A percentile compares a stretch with the other conserved stretches of the same genome.
Conservation (phyloP, 2,113 vertebrate species). For the Rostratula benghalensis region DNA sequence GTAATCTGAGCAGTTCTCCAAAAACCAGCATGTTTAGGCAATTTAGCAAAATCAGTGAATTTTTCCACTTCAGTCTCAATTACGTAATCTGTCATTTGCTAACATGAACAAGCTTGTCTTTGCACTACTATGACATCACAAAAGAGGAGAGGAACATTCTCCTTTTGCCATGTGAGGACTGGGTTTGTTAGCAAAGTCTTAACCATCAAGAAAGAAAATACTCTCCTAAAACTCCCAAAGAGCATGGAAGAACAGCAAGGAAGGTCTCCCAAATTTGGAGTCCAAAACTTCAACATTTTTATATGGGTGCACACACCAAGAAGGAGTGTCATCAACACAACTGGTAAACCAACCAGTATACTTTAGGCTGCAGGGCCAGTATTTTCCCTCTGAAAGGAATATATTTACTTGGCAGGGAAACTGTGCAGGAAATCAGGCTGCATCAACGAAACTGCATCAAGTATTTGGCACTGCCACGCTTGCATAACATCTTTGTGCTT, state of each 20-base stretch:
- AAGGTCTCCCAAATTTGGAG: neutral
- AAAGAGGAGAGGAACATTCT: neutral
- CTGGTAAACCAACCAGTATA: neutral
- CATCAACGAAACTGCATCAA: neutral
- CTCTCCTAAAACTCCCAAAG: neutral
- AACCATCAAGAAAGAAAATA: neutral
- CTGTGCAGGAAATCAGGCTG: neutral
- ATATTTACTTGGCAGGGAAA: neutral
- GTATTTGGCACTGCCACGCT: neutral
- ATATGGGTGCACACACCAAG: neutral
- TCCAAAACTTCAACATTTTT: neutral
- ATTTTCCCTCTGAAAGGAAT: neutral
- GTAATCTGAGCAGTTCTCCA: conserved; percentile 22
- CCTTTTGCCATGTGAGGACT: neutral
- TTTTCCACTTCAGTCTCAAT: conserved; percentile 45
- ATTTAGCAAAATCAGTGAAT: conserved; percentile 12
- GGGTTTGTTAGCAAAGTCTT: conserved; percentile 18
- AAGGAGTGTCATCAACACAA: neutral
- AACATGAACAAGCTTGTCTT: conserved; percentile 17
- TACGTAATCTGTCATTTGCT: conserved; percentile 38
- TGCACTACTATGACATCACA: conserved; percentile 31
- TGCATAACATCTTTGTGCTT: neutral
- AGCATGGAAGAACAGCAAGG: neutral
- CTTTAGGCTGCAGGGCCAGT: neutral
- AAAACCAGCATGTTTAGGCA: neutral